Base-by-base conservation (phyloP, 2,113 vertebrate species). In the Fulmarus glacialis region DNA sequence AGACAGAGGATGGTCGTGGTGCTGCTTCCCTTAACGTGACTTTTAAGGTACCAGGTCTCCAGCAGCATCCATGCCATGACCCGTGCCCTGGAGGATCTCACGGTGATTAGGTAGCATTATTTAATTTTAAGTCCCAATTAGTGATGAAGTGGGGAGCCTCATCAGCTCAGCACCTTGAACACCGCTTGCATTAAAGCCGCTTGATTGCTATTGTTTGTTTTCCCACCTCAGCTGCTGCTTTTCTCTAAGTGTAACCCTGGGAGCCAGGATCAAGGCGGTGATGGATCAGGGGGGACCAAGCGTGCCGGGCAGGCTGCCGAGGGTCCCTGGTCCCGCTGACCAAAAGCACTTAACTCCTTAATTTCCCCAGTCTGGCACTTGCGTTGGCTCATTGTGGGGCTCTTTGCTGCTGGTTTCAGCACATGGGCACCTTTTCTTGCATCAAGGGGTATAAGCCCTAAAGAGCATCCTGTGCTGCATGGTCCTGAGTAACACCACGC, bases 71-170 rank as follows among this genome's bases (percentile, higher is more conserved):
- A 15, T 23, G 34, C n/a, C 9, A 1, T 27, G 36, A 38, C 72
- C 48, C 5, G 5, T 60, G 60, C 16, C 17, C 22, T 27, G n/a
- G 59, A 73, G 34, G 74, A n/a, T 74, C 81, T 93, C 43, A 5
- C 6, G 23, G 60, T 82, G 79, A 92, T 92, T 89, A 92, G 74
- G 91, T 75, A 74, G 72, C 4, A 3, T 93, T 85, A 75, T 95
- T 95, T 87, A 62, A 66, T 72, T 95, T 96, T 58, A 73, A 93
- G 82, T 79, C 73, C 95, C 43, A 90, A 90, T 87, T 94, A 90
- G 75, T 3, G 88, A 56, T 94, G 95, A 96, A 19, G 60, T 58
- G 80, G 70, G 71, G 72, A 97, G 62, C 56, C 52, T 89, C 90
- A 71, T 97, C 95, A 94, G 77, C 95, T 90, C 18, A 36, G 92